Evolutionary conservation across 2,797 vertebrate genomes (phyloP).

Genomic region (Liparis tanakae): DNA sequence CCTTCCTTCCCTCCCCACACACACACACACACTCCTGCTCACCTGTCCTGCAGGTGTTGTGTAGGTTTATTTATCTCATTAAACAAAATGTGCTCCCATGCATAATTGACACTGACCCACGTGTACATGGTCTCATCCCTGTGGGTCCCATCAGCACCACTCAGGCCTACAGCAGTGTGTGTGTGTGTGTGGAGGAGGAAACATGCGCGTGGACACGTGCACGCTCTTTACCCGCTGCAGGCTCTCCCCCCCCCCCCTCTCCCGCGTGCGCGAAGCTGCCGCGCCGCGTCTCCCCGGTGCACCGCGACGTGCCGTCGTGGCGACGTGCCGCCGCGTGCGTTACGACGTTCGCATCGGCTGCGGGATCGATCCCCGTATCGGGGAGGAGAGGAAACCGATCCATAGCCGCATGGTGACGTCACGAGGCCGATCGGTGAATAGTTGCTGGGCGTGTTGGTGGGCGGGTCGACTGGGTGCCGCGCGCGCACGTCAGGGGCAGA

Average conservation of each 20-base stretch:
- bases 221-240: constrained; percentile 32
- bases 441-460: constrained; percentile 57
- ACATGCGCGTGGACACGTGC: background rate
- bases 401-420: constrained; percentile 82
- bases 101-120: constrained; percentile 8
- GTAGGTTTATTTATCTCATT: no score
- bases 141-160: constrained; percentile 21
- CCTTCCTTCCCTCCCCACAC: no score
- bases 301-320: background rate
- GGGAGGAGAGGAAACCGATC: constrained; percentile 41
- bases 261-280: constrained; percentile 19
- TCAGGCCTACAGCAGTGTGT: constrained; percentile 13
- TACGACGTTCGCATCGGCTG: constrained; percentile 9
- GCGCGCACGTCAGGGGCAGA: constrained; percentile 44
- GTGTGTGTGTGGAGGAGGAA: constrained; percentile 7
- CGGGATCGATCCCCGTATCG: constrained; percentile 58
- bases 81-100: constrained; percentile 2
- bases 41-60: no score
- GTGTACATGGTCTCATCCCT: constrained; percentile 10
- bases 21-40: no score
- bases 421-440: constrained; percentile 62
- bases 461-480: constrained; percentile 48
- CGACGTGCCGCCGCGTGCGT: constrained; percentile 1
- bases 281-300: background rate
- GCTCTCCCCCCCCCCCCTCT: constrained; percentile 44